Percentiles rank a stretch among this genome's conserved stretches.
Evolutionary conservation across 2,888 invertebrate species (phyloP).

Genomic region (Drosophila anomelani): DNA sequence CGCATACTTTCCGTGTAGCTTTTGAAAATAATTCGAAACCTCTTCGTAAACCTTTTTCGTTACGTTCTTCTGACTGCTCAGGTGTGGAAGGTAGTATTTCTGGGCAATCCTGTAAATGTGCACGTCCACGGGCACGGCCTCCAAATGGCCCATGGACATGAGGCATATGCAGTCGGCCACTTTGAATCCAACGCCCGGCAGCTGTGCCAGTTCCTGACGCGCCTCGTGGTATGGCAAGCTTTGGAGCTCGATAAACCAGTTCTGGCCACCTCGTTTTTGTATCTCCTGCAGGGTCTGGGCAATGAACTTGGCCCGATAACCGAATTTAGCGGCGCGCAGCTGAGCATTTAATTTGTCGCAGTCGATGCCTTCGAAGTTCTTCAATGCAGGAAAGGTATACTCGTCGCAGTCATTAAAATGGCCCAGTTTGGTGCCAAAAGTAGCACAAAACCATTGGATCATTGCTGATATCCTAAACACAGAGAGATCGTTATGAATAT

Average conservation of each 20-base stretch:
- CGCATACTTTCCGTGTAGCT: slow-evolving; percentile 93
- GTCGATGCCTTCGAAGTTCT: slow-evolving; percentile 84
- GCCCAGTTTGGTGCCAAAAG: slow-evolving; percentile 92
- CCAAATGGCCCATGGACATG: slow-evolving; percentile 96
- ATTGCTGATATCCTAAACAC: slow-evolving; percentile 91
- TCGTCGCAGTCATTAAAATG: slow-evolving; percentile 89
- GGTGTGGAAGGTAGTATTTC: slow-evolving; percentile 91
- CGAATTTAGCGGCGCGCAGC: slow-evolving; percentile 91
- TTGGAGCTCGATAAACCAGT: slow-evolving; percentile 91
- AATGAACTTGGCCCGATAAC: slow-evolving; percentile 95
- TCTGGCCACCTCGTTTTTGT: slow-evolving; percentile 88
- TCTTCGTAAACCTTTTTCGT: slow-evolving; percentile 94
- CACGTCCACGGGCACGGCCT: slow-evolving; percentile 97
- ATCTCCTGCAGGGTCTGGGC: slow-evolving; percentile 90
- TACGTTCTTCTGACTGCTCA: slow-evolving; percentile 89
- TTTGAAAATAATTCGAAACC: slow-evolving; percentile 92
- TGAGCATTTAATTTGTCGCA: slow-evolving; percentile 88
- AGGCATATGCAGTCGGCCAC: slow-evolving; percentile 99
- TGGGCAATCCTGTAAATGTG: slow-evolving; percentile 97
- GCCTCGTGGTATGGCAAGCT: slow-evolving; percentile 90
- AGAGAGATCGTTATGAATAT: neutral
- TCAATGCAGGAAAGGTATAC: slow-evolving; percentile 93
- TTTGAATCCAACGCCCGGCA: slow-evolving; percentile 97
- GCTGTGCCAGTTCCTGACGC: slow-evolving; percentile 89
- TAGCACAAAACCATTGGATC: slow-evolving; percentile 94